A percentile compares a stretch with the other conserved stretches of the same genome.
These are phyloP conservation scores for Tachysurus fulvidraco DNA, from an alignment of 2,113 vertebrate species.

Conservation along the genomic window DNA sequence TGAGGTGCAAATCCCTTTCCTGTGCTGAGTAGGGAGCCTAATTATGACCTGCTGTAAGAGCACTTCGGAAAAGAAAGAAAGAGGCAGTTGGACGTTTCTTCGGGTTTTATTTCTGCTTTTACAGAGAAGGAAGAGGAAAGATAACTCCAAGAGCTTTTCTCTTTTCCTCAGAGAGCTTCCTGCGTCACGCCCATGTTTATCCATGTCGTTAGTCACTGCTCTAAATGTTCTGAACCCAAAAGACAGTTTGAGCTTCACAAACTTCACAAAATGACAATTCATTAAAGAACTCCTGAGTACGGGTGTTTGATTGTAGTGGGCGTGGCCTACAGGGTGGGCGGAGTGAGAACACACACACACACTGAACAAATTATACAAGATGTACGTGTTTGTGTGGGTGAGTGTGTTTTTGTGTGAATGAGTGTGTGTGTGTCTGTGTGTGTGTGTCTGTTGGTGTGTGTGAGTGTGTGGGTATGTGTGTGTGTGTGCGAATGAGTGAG, in stretches of 20 bases:
- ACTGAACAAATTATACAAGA: no score
- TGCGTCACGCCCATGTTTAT: background rate
- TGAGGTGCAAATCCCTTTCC: constrained; percentile 40
- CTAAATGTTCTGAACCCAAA: background rate
- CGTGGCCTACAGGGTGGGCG: background rate
- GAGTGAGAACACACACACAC: background rate
- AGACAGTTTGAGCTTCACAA: background rate
- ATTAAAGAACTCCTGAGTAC: background rate
- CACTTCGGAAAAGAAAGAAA: constrained; percentile 13
- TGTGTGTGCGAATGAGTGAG: no score
- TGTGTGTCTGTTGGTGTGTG: no score
- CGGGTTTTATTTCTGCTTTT: background rate
- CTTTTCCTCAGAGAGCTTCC: background rate
- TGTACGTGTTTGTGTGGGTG: no score
- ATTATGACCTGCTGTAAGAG: constrained; percentile 29
- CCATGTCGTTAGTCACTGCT: background rate
- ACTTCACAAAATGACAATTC: background rate
- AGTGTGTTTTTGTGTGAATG: no score
- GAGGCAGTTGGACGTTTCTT: background rate
- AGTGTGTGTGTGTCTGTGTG: no score
- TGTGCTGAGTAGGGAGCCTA: constrained; percentile 21
- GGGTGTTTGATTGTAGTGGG: background rate
- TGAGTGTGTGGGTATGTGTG: no score
- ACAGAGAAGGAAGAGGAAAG: background rate
- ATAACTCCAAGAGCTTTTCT: background rate